Evolutionary conservation across 2,888 invertebrate genomes (phyloP), one percentile per base, ranked within the genome.

Genomic region (Pycnomerus fuliginosus): DNA sequence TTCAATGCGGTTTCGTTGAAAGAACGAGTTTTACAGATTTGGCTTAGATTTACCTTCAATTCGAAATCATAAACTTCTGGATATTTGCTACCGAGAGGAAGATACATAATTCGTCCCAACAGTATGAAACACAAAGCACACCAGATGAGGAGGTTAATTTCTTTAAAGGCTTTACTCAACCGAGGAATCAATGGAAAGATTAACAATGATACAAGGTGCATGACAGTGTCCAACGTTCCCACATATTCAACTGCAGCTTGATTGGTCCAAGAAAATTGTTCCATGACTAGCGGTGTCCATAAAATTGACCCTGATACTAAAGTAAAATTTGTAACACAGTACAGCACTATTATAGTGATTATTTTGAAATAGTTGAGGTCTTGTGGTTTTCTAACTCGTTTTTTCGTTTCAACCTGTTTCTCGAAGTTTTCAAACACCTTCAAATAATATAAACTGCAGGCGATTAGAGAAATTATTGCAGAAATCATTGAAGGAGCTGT

Each of bases 401-500:
- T 80, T 67, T 88, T 89, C 74, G 78, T 80, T 7, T 77, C 72
- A 60, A 80, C 83, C 25, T 88, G 88, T 51, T 84, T 83, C 45
- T 80, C 78, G 27, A 81, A 67, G 67, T 91, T 90, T 59, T 80
- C 79, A 64, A 91, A 91, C 54, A 82, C 75, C 54, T 77, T 78
- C 0, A 91, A 91, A 61, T 89, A 72, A 63, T 90, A 87, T 47
- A 90, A 75, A 37, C 79, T 59, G 41, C 89, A 78, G 73, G 90
- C 91, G 29, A 84, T 44, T 3, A 85, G 58, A 8, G 88, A 86
- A 61, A 91, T 76, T 13, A 84, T 49, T 2, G 86, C 88, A 69
- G 90, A 90, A 58, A 89, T 82, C 90, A 90, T 90, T 3, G 89
- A 90, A 2, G 87, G 80, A 7, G 89, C 87, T 1, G 91, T 90